A percentile compares a stretch with the other conserved stretches of the same genome.
phyloP scores from a whole-genome alignment of 1,140 invertebrate species.

The Temnothorax curvispinosus region DNA sequence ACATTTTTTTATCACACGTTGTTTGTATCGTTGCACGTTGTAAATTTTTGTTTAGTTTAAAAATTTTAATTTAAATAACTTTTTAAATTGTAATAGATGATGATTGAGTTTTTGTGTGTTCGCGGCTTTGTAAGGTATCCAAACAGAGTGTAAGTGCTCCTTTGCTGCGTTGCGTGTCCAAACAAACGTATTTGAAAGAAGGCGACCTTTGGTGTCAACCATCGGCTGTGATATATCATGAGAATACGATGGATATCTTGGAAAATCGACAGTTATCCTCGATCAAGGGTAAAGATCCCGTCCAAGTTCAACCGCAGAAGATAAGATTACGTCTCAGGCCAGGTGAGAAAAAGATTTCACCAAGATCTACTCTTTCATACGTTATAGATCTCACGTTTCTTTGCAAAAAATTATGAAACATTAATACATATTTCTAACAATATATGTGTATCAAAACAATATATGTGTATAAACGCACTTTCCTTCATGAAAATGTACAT shows the following conservation, averaged over 20 bases:
- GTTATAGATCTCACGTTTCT: background rate
- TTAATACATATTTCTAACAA: background rate
- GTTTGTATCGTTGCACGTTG: too few relatives aligned
- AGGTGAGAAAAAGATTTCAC: conserved; percentile 65
- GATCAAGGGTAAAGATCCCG: conserved; percentile 57
- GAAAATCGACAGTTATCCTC: conserved; percentile 71
- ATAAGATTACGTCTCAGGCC: conserved; percentile 69
- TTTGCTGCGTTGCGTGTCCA: conserved; percentile 71
- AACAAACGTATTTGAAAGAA: conserved; percentile 62
- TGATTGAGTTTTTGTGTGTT: background rate
- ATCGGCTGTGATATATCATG: conserved; percentile 58
- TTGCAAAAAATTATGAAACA: background rate
- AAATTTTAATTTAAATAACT: background rate
- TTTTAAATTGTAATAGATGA: background rate
- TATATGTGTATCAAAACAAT: background rate
- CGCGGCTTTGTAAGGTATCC: conserved; percentile 27
- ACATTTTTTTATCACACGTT: too few relatives aligned
- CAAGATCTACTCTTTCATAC: background rate
- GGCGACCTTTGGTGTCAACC: conserved; percentile 71
- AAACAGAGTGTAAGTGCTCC: conserved; percentile 34
- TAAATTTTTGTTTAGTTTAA: too few relatives aligned
- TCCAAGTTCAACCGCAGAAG: conserved; percentile 78
- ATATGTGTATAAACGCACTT: background rate
- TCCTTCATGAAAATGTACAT: background rate
- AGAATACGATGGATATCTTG: conserved; percentile 43